Evolutionary conservation across 1,140 invertebrate species (phyloP), one percentile per base, ranked within the genome.

Genomic region (Tetramorium parvispinum): DNA sequence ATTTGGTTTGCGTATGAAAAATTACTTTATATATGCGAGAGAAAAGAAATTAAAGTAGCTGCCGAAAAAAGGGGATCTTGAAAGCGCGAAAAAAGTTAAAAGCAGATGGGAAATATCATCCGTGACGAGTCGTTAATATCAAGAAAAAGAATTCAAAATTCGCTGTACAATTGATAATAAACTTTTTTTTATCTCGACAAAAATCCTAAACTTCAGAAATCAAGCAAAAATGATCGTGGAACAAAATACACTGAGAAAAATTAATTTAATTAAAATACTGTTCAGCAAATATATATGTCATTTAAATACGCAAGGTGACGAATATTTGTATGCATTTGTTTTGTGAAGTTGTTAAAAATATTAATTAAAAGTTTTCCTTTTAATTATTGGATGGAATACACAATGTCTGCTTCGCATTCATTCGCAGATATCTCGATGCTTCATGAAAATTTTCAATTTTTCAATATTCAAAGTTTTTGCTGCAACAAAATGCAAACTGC

Each of bases 281-380:
- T 79, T n/a, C 57, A 63, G 18, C 57, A 68, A 79, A 53, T 16
- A 24, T 43, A 79, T 32, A 32, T 61, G 40, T 59, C 27, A 75
- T 71, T 37, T 75, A 59, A 46, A 83, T 55, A n/a, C n/a, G 11
- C 49, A 37, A 59, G 24, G 53, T 75, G 24, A 75, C 55, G 5
- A 75, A 49, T 37, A 46, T 82, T 73, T 32, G 16, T 37, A 59
- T 21, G 4, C 27, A 59, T 40, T 37, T 27, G 53, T 27, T 68
- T 49, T 18, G 11, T 46, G 27, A 75, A 75, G 68, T 61, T 83
- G 40, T 73, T 57, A 59, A 57, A 83, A 75, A 83, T 61, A 75
- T 83, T 83, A 83, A 83, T 83, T 83, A 83, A 73, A 83, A 83
- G 40, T 83, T 83, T 61, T 37, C 46, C 40, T 73, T 73, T 83